A percentile compares a stretch with the other conserved stretches of the same genome.
Conservation (phyloP, 2,113 vertebrate genomes). For the Alces alces region DNA sequence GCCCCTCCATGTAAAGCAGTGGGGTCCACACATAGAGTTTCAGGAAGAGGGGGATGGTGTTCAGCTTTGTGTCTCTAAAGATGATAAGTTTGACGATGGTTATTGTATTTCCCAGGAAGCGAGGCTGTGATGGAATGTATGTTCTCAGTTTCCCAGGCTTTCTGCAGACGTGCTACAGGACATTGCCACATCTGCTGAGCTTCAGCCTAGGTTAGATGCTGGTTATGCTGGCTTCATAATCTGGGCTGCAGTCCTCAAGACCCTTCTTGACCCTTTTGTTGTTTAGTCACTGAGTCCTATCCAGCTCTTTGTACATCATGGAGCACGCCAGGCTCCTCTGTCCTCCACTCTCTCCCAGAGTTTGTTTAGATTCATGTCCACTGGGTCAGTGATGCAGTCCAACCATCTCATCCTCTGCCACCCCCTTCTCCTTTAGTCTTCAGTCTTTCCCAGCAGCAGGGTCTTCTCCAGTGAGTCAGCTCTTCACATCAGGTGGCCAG, state of each 20-base stretch:
- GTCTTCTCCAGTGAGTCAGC: not conserved
- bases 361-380: not conserved
- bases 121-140: not conserved
- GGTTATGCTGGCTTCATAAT: not conserved
- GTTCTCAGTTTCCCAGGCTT: not conserved
- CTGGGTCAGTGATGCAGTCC: not conserved
- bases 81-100: not conserved
- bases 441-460: not conserved
- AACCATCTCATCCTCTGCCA: not conserved
- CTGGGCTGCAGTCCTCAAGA: not conserved
- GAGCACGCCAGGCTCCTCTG: not conserved
- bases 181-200: not conserved
- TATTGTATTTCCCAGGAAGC: not conserved
- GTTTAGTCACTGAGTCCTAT: not conserved
- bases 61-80: not conserved
- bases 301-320: not conserved
- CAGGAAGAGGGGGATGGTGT: not conserved
- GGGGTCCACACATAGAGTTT: not conserved
- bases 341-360: not conserved
- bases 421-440: not conserved
- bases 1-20: not conserved
- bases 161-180: not conserved
- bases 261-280: not conserved
- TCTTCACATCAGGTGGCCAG: not conserved
- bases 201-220: not conserved